phyloP scores from a whole-genome alignment of 2,113 vertebrate species.

The Penelope pileata region DNA sequence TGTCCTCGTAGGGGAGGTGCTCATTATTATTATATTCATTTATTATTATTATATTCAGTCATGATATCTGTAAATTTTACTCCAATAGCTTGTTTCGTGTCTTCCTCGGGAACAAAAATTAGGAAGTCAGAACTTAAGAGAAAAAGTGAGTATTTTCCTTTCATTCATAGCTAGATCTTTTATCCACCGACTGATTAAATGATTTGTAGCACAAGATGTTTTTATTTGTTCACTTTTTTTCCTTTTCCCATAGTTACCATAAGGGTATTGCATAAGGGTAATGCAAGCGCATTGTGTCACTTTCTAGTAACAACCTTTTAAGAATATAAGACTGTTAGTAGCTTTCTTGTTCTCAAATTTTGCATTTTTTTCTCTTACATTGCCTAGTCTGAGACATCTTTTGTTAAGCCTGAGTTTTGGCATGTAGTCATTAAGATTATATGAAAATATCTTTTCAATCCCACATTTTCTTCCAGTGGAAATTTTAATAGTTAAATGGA shows the following conservation, averaged over 20 bases:
- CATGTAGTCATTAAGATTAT: not conserved
- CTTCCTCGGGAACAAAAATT: not conserved
- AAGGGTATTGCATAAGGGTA: too few relatives aligned
- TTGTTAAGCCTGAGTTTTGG: not conserved
- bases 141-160: not conserved
- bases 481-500: not conserved
- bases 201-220: not conserved
- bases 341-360: not conserved
- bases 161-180: not conserved
- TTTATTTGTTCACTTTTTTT: not conserved
- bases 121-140: not conserved
- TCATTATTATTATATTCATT: too few relatives aligned
- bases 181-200: not conserved
- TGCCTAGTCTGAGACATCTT: not conserved
- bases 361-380: not conserved
- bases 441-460: not conserved
- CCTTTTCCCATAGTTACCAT: not conserved
- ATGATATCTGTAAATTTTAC: not conserved
- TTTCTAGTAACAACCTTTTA: not conserved
- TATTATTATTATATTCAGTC: too few relatives aligned
- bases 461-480: not conserved
- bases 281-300: not conserved
- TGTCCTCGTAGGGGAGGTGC: too few relatives aligned
- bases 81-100: not conserved
- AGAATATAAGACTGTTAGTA: not conserved